phyloP scores from a whole-genome alignment of 2,888 invertebrate species.

The Tetragnatha montana region DNA sequence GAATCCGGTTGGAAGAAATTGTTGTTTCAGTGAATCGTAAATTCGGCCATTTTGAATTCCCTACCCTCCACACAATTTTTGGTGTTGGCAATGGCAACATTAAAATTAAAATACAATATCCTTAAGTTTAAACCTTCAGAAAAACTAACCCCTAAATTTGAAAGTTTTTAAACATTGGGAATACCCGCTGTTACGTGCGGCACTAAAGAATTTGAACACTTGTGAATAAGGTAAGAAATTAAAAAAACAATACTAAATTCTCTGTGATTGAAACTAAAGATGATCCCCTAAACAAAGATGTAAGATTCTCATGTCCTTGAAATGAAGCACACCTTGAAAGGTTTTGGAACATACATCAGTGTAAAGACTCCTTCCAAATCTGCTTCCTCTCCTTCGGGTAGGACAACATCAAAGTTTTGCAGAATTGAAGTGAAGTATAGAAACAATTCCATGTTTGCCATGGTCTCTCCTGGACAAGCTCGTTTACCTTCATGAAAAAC shows the following conservation, averaged over 20 bases:
- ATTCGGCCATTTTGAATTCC: no score
- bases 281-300: neutral
- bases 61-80: no score
- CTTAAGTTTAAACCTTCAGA: no score
- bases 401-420: slow-evolving; percentile 67
- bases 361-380: slow-evolving; percentile 46
- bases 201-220: neutral
- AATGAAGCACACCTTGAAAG: slow-evolving; percentile 22
- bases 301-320: neutral
- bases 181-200: no score
- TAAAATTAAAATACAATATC: no score
- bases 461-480: slow-evolving; percentile 70
- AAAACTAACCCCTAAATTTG: no score
- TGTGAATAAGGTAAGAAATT: neutral
- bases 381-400: slow-evolving; percentile 47
- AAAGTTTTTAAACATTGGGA: no score
- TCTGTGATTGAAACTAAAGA: no score
- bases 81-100: no score
- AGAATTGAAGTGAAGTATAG: slow-evolving; percentile 70
- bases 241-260: no score
- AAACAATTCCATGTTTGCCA: slow-evolving; percentile 71
- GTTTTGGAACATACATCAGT: slow-evolving; percentile 17
- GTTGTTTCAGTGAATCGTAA: no score
- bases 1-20: no score
- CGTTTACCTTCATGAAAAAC: slow-evolving; percentile 48